A percentile compares a stretch with the other conserved stretches of the same genome.
These are phyloP conservation scores for Apoda limacodes DNA, from an alignment of 2,888 invertebrate species.

Conservation along the genomic window DNA sequence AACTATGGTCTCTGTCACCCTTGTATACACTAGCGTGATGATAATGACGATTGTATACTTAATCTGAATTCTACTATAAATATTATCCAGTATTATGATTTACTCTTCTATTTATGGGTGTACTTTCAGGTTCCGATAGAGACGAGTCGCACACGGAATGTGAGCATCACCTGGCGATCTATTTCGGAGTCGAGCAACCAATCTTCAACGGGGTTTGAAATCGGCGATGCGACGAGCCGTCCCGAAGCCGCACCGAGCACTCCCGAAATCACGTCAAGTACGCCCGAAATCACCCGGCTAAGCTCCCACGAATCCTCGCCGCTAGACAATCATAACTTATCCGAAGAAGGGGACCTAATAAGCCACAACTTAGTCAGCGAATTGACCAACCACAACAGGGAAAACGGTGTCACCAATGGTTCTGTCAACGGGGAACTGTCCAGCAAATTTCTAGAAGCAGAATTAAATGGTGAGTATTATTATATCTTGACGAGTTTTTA, in stretches of 20 bases:
- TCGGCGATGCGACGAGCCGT: constrained; percentile 28
- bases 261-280: constrained; percentile 23
- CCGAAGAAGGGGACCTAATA: constrained; percentile 23
- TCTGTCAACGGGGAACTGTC: constrained; percentile 29
- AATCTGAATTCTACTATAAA: too few relatives aligned
- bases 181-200: constrained; percentile 62
- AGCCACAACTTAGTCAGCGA: constrained; percentile 30
- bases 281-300: constrained; percentile 17
- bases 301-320: constrained; percentile 13
- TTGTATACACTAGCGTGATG: too few relatives aligned
- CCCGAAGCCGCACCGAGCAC: constrained; percentile 6
- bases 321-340: constrained; percentile 9
- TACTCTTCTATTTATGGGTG: too few relatives aligned
- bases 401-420: constrained; percentile 27
- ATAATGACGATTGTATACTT: too few relatives aligned
- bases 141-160: constrained; percentile 42
- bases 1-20: too few relatives aligned
- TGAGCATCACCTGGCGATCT: constrained; percentile 63
- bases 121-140: constrained; percentile 45
- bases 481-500: too few relatives aligned
- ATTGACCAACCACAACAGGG: constrained; percentile 28
- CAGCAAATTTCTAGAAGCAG: constrained; percentile 52
- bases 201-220: constrained; percentile 47
- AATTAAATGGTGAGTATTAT: constrained; percentile 47
- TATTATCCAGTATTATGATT: too few relatives aligned